phyloP scores from a whole-genome alignment of 30 jellyfish, hydroid and myxozoan genomes.

The Chrysaora quinquecirrha region DNA sequence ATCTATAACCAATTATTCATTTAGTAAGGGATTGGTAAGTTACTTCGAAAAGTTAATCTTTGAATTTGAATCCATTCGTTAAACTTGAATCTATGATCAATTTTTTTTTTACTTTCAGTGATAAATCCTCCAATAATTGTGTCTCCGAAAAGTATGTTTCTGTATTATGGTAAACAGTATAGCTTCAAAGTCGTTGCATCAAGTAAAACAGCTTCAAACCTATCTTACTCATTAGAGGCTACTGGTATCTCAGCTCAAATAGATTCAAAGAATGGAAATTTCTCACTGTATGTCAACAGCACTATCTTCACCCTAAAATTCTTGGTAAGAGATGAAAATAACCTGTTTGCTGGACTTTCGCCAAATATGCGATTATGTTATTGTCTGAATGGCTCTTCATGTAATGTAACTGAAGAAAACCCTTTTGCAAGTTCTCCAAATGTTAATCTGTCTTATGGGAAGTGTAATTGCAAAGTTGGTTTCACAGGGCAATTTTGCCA shows the following conservation, averaged over 20 bases:
- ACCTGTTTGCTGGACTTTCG: slow-evolving; percentile 6
- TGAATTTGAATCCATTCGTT: too few species aligned
- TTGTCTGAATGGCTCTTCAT: slow-evolving; percentile 46
- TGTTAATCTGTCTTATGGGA: slow-evolving; percentile 12
- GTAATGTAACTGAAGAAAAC: slow-evolving; percentile 22
- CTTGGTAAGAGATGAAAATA: slow-evolving; percentile 34
- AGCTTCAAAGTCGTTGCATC: slow-evolving; percentile 11
- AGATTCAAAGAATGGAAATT: slow-evolving; percentile 36
- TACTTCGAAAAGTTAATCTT: too few species aligned
- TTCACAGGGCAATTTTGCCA: slow-evolving; percentile 50
- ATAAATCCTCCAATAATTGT: not conserved
- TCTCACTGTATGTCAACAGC: slow-evolving; percentile 19
- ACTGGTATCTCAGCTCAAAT: slow-evolving; percentile 10
- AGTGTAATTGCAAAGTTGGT: slow-evolving; percentile 37
- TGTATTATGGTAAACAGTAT: slow-evolving; percentile 6
- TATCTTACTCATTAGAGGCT: slow-evolving; percentile 46
- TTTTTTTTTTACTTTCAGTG: too few species aligned
- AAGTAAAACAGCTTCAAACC: slow-evolving; percentile 10
- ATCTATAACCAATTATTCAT: too few species aligned
- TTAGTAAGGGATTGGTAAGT: too few species aligned
- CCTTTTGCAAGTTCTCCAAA: not conserved
- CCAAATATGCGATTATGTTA: slow-evolving; percentile 32
- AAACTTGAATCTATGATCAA: too few species aligned
- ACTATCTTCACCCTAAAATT: slow-evolving; percentile 4
- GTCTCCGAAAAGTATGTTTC: slow-evolving; percentile 29